Evolutionary conservation across 2,113 vertebrate genomes (phyloP).

Genomic region (Platichthys flesus): DNA sequence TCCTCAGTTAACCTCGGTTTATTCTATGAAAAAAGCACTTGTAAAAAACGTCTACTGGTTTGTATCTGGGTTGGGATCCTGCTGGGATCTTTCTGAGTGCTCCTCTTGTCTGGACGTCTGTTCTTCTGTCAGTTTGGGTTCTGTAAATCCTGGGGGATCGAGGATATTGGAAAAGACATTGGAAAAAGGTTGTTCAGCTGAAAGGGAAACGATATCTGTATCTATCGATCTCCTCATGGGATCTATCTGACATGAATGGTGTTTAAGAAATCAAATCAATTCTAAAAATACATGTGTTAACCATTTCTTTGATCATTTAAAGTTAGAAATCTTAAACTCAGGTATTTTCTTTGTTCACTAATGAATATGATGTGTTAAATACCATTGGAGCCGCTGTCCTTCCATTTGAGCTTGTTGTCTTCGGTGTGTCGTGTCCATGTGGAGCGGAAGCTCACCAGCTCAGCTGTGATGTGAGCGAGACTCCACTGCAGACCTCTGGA

Average conservation of each 20-base stretch:
- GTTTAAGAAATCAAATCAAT: slow-evolving; percentile 49
- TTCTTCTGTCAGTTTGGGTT: slow-evolving; percentile 52
- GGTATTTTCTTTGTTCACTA: background rate
- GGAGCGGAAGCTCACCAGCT: slow-evolving; percentile 90
- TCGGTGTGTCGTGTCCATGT: slow-evolving; percentile 92
- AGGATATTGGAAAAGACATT: slow-evolving; percentile 50
- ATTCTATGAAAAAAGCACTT: slow-evolving; percentile 12
- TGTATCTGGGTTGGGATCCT: slow-evolving; percentile 32
- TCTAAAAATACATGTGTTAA: too few relatives aligned
- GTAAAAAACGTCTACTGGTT: slow-evolving; percentile 47
- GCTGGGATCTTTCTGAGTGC: slow-evolving; percentile 49
- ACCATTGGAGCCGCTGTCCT: slow-evolving; percentile 90
- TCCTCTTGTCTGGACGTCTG: slow-evolving; percentile 51
- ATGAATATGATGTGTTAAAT: background rate
- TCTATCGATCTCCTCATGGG: slow-evolving; percentile 42
- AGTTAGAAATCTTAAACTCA: background rate
- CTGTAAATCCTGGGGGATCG: slow-evolving; percentile 71
- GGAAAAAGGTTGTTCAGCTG: slow-evolving; percentile 43
- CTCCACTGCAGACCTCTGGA: slow-evolving; percentile 89
- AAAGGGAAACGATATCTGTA: slow-evolving; percentile 40
- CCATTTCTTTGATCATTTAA: too few relatives aligned
- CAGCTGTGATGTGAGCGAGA: slow-evolving; percentile 88
- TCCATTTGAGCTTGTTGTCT: slow-evolving; percentile 96
- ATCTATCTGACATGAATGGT: slow-evolving; percentile 44
- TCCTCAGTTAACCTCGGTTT: slow-evolving; percentile 20